Evolutionary conservation across 2,113 vertebrate genomes (phyloP), one percentile per base, ranked within the genome.

Genomic region (Actenoides lindsayi): DNA sequence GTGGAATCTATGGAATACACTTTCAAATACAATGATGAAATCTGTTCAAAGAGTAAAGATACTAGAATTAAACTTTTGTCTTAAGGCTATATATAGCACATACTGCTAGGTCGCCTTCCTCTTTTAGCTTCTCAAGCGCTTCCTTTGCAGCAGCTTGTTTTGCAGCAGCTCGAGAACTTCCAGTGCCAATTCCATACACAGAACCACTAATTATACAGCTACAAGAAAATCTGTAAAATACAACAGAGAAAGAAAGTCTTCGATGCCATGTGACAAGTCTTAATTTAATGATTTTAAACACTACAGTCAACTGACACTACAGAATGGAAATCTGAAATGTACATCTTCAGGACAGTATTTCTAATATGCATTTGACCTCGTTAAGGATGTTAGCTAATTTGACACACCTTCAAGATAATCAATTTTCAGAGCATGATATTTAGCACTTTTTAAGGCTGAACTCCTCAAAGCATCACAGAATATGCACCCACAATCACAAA

Each of bases 121-220:
- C 7, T 2, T 0, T 1, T 30, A 98, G 71, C 60, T 78, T 25
- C 31, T 86, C 53, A 75, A 53, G 68, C 0, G 97, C 97, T 83
- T 65, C 0, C 62, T 97, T 98, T 56, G 98, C 98, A 81, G 98
- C 98, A 75, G 93, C 68, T 17, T 94, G 88, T 85, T 59, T 98
- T 73, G 98, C 98, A 44, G 65, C 83, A 71, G 46, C 53, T 77
- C 74, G 13, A 30, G 82, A 80, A 56, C 42, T 2, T 73, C 97
- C 97, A 44, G 11, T 39, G 18, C 94, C 98, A 28, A 0, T 13
- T 48, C 62, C 91, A 60, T 56, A 97, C 25, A 54, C 1, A 17
- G 1, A 2, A 11, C 60, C 33, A 16, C 18, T 94, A 89, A 98
- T 50, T 54, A 16, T 87, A 93, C 94, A 98, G 33, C 6, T 79